These are phyloP conservation scores for Catalaphyllia jardinei DNA, from an alignment of 64 coral and sea anemone genomes.

Conservation along the genomic window DNA sequence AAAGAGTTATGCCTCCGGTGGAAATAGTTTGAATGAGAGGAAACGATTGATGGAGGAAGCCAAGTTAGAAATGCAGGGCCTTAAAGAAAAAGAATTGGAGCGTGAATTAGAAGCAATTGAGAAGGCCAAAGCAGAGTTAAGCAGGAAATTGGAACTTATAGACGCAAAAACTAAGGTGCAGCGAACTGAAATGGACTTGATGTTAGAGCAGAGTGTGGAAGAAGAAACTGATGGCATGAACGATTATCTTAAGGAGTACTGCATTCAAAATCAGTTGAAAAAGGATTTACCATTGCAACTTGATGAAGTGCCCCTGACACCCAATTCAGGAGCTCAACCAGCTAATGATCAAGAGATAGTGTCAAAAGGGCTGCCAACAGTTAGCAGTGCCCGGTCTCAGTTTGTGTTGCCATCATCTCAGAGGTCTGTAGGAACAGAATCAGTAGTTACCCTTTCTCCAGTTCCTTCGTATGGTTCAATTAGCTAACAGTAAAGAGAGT, in stretches of 20 bases:
- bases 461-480: background rate
- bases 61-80: slow-evolving; percentile 42
- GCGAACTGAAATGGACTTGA: too few species aligned
- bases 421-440: background rate
- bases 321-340: background rate
- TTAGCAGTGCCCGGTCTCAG: background rate
- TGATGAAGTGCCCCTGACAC: background rate
- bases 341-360: background rate
- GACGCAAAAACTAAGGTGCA: too few species aligned
- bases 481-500: too few species aligned
- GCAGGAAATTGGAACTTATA: too few species aligned
- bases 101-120: too few species aligned
- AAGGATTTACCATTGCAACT: too few species aligned
- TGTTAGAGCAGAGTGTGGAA: too few species aligned
- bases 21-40: slow-evolving; percentile 37
- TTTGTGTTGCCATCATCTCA: background rate
- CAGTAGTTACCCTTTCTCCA: background rate
- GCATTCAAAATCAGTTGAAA: too few species aligned
- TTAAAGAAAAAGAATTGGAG: slow-evolving; percentile 49
- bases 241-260: too few species aligned
- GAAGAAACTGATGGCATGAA: too few species aligned
- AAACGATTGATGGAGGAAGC: slow-evolving; percentile 16
- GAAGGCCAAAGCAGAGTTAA: too few species aligned
- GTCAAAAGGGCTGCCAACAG: background rate
- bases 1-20: slow-evolving; percentile 27